Evolutionary conservation across 2,113 vertebrate species (phyloP).

Genomic region (Oryzias curvinotus): DNA sequence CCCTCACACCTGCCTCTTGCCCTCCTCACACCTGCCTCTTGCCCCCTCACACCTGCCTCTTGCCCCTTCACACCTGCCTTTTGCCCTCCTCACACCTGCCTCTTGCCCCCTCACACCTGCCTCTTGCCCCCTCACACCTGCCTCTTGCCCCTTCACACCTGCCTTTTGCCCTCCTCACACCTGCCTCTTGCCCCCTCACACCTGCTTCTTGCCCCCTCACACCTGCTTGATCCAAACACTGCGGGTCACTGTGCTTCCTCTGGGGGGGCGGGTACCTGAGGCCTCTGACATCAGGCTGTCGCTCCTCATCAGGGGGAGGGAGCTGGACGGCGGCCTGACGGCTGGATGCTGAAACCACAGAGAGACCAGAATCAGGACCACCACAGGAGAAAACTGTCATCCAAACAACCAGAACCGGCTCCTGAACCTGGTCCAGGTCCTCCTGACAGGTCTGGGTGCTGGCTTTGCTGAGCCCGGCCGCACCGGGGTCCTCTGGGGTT

Average conservation of each 20-base stretch:
- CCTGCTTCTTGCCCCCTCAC: no score
- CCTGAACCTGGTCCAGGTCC: constrained; percentile 55
- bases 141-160: no score
- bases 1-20: no score
- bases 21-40: no score
- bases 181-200: no score
- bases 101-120: no score
- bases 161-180: no score
- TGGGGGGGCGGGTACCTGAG: constrained; percentile 83
- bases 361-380: constrained; percentile 35
- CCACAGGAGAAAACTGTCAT: not conserved
- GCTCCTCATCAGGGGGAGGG: constrained; percentile 82
- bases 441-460: constrained; percentile 23
- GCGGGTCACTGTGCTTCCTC: not conserved
- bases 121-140: no score
- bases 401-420: not conserved
- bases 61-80: no score
- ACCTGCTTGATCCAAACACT: not conserved
- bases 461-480: constrained; percentile 20
- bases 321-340: constrained; percentile 56
- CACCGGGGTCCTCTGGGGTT: constrained; percentile 33
- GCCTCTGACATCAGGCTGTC: constrained; percentile 83
- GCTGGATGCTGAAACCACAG: constrained; percentile 74
- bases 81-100: no score
- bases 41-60: no score